A percentile compares a stretch with the other conserved stretches of the same genome.
Conservation (phyloP, 2,113 vertebrate genomes). For the Lutjanus erythropterus region DNA sequence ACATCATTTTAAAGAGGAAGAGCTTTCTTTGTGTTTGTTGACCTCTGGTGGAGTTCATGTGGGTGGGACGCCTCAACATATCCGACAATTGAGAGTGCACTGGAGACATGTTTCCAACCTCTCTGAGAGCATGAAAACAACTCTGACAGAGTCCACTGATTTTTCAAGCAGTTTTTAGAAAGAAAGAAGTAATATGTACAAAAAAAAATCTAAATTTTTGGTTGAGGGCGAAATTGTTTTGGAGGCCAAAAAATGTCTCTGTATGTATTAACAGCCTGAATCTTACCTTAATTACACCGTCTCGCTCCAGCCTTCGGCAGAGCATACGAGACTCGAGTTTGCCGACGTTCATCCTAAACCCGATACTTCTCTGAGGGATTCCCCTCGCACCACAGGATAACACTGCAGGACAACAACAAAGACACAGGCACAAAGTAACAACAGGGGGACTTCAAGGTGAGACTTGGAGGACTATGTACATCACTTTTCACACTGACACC, state of each 20-base stretch:
- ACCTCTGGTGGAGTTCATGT: not conserved
- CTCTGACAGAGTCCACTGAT: not conserved
- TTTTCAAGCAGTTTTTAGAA: not conserved
- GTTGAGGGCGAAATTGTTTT: not conserved
- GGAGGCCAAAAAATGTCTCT: not conserved
- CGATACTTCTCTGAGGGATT: slow-evolving; percentile 90
- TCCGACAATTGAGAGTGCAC: not conserved
- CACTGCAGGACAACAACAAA: slow-evolving; percentile 82
- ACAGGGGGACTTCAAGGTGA: not conserved
- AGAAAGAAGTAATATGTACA: not conserved
- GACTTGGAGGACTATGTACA: too few relatives aligned
- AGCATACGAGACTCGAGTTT: slow-evolving; percentile 95
- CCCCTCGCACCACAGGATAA: slow-evolving; percentile 91
- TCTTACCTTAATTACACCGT: slow-evolving; percentile 90
- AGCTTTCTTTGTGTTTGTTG: not conserved
- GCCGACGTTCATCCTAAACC: slow-evolving; percentile 90
- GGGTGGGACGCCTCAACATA: not conserved
- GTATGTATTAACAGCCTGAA: not conserved
- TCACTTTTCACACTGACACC: too few relatives aligned
- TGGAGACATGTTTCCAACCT: not conserved
- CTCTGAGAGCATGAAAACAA: not conserved
- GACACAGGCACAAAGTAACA: not conserved
- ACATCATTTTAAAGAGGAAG: not conserved
- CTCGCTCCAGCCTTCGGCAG: slow-evolving; percentile 90
- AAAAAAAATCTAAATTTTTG: not conserved